phyloP scores from a whole-genome alignment of 2,797 vertebrate species.

The Clarias pachynema region DNA sequence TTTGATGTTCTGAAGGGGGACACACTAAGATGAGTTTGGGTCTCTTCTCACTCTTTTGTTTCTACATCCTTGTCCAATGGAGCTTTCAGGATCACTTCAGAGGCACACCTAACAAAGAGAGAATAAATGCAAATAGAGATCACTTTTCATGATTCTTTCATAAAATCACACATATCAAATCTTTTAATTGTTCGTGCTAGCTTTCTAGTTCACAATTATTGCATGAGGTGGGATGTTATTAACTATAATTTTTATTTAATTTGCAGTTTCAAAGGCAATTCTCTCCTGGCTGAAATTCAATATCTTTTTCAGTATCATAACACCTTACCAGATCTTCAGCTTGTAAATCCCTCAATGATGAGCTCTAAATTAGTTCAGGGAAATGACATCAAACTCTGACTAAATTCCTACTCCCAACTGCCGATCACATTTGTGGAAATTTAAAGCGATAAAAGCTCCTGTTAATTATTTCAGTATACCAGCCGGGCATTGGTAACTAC shows the following conservation, averaged over 20 bases:
- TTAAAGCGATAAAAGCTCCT: neutral
- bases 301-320: neutral
- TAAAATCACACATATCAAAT: neutral
- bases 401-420: conserved; percentile 7
- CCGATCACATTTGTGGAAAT: neutral
- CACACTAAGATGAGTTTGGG: conserved; percentile 15
- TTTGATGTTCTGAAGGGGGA: neutral
- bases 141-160: neutral
- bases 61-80: conserved; percentile 65
- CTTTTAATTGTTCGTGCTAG: neutral
- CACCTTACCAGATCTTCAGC: neutral
- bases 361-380: conserved; percentile 4
- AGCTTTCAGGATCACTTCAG: conserved; percentile 60
- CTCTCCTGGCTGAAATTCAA: neutral
- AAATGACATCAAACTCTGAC: neutral
- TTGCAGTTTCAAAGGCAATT: neutral
- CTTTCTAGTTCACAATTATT: neutral
- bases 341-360: neutral
- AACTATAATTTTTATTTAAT: neutral
- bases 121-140: conserved; percentile 25
- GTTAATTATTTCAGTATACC: neutral
- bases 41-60: conserved; percentile 50
- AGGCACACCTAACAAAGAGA: conserved; percentile 60
- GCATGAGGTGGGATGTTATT: neutral
- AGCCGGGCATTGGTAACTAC: neutral